phyloP scores from a whole-genome alignment of 2,888 invertebrate species.

The Trilocha varians region DNA sequence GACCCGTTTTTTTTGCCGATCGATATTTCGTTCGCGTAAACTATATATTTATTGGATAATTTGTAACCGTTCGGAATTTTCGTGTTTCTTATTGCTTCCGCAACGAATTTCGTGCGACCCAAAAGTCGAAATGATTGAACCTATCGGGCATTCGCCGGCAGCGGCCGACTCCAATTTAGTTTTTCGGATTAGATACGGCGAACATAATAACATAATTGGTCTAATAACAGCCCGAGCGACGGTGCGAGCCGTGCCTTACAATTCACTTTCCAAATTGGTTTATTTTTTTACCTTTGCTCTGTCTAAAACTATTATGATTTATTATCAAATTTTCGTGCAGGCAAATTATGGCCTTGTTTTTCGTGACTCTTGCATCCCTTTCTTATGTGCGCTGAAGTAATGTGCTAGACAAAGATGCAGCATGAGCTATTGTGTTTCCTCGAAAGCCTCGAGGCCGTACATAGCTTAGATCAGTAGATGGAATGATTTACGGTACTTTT shows the following conservation, averaged over 20 bases:
- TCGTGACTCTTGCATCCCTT: constrained; percentile 50
- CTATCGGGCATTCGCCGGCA: constrained; percentile 69
- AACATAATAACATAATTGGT: constrained; percentile 73
- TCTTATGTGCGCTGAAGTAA: constrained; percentile 28
- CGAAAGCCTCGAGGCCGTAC: constrained; percentile 49
- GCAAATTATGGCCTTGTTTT: constrained; percentile 65
- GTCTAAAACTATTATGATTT: constrained; percentile 73
- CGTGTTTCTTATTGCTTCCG: constrained; percentile 73
- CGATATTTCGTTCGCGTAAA: constrained; percentile 39
- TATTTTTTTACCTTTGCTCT: constrained; percentile 65
- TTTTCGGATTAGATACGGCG: constrained; percentile 73
- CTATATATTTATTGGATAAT: constrained; percentile 52
- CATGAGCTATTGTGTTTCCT: constrained; percentile 52
- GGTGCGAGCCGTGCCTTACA: constrained; percentile 65
- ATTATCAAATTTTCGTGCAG: constrained; percentile 72
- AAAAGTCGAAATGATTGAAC: constrained; percentile 67
- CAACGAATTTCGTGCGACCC: constrained; percentile 72
- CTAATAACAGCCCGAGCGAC: constrained; percentile 65
- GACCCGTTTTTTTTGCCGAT: constrained; percentile 31
- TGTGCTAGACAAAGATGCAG: constrained; percentile 42
- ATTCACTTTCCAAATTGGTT: constrained; percentile 74
- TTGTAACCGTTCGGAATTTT: constrained; percentile 53
- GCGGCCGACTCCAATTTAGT: constrained; percentile 71
- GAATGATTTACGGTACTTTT: constrained; percentile 59
- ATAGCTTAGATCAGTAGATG: constrained; percentile 43